Evolutionary conservation across 2,888 invertebrate genomes (phyloP), one percentile per base, ranked within the genome.

Genomic region (Uloborus plumipes): DNA sequence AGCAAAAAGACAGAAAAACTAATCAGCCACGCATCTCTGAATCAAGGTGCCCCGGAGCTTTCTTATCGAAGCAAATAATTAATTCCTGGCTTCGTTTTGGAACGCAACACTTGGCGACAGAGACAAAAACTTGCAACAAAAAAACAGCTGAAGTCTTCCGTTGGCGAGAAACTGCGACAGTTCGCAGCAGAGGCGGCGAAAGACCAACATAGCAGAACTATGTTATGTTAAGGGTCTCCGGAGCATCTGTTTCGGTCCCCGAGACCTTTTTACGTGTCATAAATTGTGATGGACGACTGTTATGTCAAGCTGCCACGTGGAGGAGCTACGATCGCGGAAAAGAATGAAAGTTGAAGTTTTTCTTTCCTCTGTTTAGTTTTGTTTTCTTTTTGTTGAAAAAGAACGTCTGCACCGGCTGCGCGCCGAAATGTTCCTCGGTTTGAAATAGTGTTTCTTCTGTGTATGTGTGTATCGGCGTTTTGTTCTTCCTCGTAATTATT

Each of bases 231-330:
- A 61, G 58, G 62, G 55, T 49, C 18, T 31, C 73, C 18, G 55
- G 58, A n/a, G 70, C 70, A 62, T 47, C 73, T 49, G 26, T 53
- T 50, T 20, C 64, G 39, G 51, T 61, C 72, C 50, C 15, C 20
- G 31, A 64, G 31, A 51, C 47, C 49, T 59, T 61, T 72, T 66
- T 67, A 67, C 65, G 59, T 79, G 79, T 79, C 79, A 79, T 79
- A 79, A 79, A 79, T 72, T 61, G 59, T 79, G 79, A 79, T 72
- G 79, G 72, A 72, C 67, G 72, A 73, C 22, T 79, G 72, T 79
- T 79, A 67, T 79, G 79, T 72, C 65, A 67, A 72, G 67, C 72
- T 53, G 71, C 72, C 79, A 79, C 72, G 79, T 67, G 79, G 79
- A 58, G 79, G 67, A 66, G 79, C 72, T 79, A 55, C 67, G 53